A percentile compares a stretch with the other conserved stretches of the same genome.
Evolutionary conservation across 2,113 vertebrate species (phyloP).

Genomic region (Gobio gobio): DNA sequence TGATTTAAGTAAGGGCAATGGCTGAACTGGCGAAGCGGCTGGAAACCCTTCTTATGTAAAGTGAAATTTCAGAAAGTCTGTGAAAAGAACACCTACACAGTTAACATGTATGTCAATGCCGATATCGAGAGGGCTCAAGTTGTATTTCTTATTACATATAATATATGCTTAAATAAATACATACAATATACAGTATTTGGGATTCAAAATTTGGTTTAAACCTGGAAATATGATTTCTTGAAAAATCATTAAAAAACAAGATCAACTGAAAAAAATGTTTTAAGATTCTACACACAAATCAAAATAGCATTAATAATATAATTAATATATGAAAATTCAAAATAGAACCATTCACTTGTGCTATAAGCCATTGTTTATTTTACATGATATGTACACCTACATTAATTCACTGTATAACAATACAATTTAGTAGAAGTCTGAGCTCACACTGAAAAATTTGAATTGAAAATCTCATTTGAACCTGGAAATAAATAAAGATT

Average conservation of each 20-base stretch:
- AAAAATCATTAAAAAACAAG: too few relatives aligned
- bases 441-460: too few relatives aligned
- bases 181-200: not conserved
- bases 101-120: not conserved
- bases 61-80: not conserved
- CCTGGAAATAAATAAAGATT: not conserved
- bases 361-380: too few relatives aligned
- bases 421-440: too few relatives aligned
- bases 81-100: conserved; percentile 13
- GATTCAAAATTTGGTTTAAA: not conserved
- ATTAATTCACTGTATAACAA: too few relatives aligned
- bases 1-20: conserved; percentile 18
- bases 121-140: not conserved
- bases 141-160: not conserved
- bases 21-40: not conserved
- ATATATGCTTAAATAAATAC: not conserved
- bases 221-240: not conserved
- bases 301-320: not conserved
- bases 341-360: too few relatives aligned
- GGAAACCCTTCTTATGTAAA: conserved; percentile 8
- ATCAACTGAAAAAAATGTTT: too few relatives aligned
- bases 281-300: not conserved
- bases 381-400: too few relatives aligned
- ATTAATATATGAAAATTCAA: not conserved
- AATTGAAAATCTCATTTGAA: not conserved